These are phyloP conservation scores for Tethya wilhelma DNA, from an alignment of 37 sponge, comb jelly and placozoan species.

Conservation along the genomic window DNA sequence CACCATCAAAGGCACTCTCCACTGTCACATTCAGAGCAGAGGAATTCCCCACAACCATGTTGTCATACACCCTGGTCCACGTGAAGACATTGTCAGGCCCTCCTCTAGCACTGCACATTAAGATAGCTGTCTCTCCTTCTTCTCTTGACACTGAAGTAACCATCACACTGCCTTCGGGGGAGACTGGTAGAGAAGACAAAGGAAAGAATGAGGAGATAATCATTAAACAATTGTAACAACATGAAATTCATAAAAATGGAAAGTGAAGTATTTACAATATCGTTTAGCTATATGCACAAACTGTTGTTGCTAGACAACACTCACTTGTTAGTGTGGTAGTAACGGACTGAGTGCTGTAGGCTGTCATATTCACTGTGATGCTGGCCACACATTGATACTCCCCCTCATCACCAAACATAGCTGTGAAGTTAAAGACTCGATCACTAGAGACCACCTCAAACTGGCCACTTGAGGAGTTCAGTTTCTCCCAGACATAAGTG, in stretches of 20 bases:
- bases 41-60: background rate
- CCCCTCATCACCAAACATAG: constrained; percentile 18
- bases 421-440: no score
- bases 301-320: no score
- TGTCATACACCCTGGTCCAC: constrained; percentile 30
- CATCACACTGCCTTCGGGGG: constrained; percentile 30
- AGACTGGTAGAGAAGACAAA: no score
- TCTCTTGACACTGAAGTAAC: constrained; percentile 4
- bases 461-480: no score
- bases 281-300: no score
- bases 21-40: background rate
- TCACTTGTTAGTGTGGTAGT: no score
- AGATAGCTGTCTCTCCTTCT: constrained; percentile 1
- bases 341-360: no score
- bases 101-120: constrained; percentile 53
- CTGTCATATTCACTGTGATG: no score
- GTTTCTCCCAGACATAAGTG: background rate
- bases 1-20: constrained; percentile 48
- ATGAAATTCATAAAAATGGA: no score
- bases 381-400: constrained; percentile 11
- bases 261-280: no score
- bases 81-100: constrained; percentile 33
- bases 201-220: no score
- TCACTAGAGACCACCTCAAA: background rate
- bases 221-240: no score